Conservation (phyloP, 1,140 invertebrate genomes). For the Drosophila ogumai region DNA sequence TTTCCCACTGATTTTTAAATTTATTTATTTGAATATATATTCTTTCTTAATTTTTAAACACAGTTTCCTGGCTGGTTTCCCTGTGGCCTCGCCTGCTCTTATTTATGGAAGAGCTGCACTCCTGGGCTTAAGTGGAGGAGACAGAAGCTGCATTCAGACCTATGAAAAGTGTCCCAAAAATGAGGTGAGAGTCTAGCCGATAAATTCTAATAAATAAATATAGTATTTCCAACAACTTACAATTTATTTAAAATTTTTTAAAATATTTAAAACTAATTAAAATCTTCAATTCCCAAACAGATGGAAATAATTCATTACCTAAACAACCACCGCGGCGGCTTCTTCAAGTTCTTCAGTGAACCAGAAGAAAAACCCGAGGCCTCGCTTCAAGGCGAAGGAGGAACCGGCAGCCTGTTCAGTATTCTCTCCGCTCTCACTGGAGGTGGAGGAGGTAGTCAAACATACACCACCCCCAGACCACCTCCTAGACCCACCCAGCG, state of each 20-base stretch:
- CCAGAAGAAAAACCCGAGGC: slow-evolving; percentile 67
- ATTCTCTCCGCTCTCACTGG: slow-evolving; percentile 75
- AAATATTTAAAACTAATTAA: neutral
- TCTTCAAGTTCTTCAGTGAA: slow-evolving; percentile 91
- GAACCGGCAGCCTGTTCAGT: slow-evolving; percentile 69
- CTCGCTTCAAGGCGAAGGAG: slow-evolving; percentile 39
- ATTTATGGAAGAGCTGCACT: slow-evolving; percentile 90
- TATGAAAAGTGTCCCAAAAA: slow-evolving; percentile 91
- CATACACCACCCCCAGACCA: slow-evolving; percentile 48
- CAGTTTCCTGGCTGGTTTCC: slow-evolving; percentile 85
- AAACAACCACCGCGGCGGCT: slow-evolving; percentile 94
- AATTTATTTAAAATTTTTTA: neutral
- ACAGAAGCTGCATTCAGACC: slow-evolving; percentile 87
- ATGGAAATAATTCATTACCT: slow-evolving; percentile 91
- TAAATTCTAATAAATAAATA: neutral
- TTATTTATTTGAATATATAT: too few relatives aligned
- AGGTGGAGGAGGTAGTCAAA: slow-evolving; percentile 30
- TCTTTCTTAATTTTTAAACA: neutral
- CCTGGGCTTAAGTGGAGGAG: slow-evolving; percentile 89
- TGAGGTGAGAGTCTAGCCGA: slow-evolving; percentile 56
- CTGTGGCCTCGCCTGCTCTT: slow-evolving; percentile 87
- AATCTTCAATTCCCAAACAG: slow-evolving; percentile 50
- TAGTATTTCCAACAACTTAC: neutral
- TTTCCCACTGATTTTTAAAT: too few relatives aligned
- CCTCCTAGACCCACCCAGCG: slow-evolving; percentile 58